Evolutionary conservation across 2,797 vertebrate species (phyloP).

Genomic region (Carapus acus): DNA sequence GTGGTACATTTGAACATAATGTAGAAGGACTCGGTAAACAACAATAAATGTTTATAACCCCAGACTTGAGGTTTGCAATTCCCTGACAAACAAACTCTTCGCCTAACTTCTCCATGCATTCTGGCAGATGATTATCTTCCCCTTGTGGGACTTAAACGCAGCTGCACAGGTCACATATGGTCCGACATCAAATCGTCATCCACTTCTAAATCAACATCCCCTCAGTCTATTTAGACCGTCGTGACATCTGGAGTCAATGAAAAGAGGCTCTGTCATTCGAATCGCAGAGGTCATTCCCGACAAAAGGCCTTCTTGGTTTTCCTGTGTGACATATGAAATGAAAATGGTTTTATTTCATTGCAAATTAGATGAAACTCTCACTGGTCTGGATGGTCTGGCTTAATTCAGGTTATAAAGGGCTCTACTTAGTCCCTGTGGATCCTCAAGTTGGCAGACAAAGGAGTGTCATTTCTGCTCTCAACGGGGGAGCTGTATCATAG

Average conservation of each 20-base stretch:
- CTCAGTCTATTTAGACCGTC: conserved; percentile 40
- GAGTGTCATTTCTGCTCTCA: conserved; percentile 38
- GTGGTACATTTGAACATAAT: conserved; percentile 44
- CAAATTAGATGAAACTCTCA: conserved; percentile 36
- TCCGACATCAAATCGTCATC: conserved; percentile 54
- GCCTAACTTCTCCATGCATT: conserved; percentile 49
- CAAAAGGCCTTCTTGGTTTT: conserved; percentile 13
- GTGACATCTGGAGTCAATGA: conserved; percentile 66
- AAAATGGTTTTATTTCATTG: conserved; percentile 32
- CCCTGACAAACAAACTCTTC: conserved; percentile 57
- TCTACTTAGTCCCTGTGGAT: conserved; percentile 31
- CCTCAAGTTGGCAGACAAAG: conserved; percentile 48
- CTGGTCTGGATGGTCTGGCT: neutral
- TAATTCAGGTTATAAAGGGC: conserved; percentile 43
- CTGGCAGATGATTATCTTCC: conserved; percentile 48
- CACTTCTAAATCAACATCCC: conserved; percentile 47
- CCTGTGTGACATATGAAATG: conserved; percentile 3
- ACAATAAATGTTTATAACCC: conserved; percentile 63
- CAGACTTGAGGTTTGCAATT: conserved; percentile 58
- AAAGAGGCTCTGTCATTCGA: conserved; percentile 44
- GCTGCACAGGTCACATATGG: conserved; percentile 56
- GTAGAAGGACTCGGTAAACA: conserved; percentile 53
- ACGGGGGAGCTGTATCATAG: conserved; percentile 46
- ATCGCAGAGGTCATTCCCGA: conserved; percentile 14
- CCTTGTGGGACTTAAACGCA: conserved; percentile 51